Evolutionary conservation across 1,140 invertebrate genomes (phyloP).

Genomic region (Euwallacea similis): DNA sequence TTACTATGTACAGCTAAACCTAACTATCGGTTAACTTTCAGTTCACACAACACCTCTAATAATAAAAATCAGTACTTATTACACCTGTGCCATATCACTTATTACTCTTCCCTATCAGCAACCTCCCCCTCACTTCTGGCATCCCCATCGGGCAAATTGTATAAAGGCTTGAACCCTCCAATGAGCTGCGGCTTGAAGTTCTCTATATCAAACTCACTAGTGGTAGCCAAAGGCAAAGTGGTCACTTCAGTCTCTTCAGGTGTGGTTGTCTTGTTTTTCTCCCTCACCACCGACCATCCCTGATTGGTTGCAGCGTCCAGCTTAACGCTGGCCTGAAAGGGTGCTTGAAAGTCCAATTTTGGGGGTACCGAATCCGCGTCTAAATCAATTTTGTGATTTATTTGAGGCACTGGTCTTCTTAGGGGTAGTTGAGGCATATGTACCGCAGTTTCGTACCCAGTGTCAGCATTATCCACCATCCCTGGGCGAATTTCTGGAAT

Average conservation of each 20-base stretch:
- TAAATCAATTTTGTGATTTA: conserved; percentile 39
- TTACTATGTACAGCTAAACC: not conserved
- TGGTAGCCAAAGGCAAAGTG: conserved; percentile 48
- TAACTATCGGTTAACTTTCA: conserved; percentile 1
- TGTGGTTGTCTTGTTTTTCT: conserved; percentile 46
- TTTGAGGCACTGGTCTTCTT: conserved; percentile 12
- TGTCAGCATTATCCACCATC: conserved; percentile 37
- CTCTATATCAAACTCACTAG: conserved; percentile 62
- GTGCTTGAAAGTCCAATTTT: conserved; percentile 64
- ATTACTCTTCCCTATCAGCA: conserved; percentile 29
- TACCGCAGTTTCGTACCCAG: conserved; percentile 38
- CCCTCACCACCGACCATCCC: conserved; percentile 66
- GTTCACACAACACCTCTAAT: not conserved
- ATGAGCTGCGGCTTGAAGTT: conserved; percentile 70
- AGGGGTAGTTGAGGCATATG: conserved; percentile 45
- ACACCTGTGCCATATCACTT: not conserved
- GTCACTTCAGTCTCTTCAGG: conserved; percentile 47
- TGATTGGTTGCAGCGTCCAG: conserved; percentile 57
- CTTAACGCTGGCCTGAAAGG: conserved; percentile 68
- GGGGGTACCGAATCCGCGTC: conserved; percentile 24
- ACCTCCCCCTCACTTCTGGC: conserved; percentile 18
- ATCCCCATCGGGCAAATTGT: conserved; percentile 47
- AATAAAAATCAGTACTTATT: not conserved
- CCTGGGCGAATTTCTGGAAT: conserved; percentile 54
- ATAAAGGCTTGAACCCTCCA: conserved; percentile 71